Base-by-base conservation (phyloP, 2,888 invertebrate species). In the Trachelus tabidus region DNA sequence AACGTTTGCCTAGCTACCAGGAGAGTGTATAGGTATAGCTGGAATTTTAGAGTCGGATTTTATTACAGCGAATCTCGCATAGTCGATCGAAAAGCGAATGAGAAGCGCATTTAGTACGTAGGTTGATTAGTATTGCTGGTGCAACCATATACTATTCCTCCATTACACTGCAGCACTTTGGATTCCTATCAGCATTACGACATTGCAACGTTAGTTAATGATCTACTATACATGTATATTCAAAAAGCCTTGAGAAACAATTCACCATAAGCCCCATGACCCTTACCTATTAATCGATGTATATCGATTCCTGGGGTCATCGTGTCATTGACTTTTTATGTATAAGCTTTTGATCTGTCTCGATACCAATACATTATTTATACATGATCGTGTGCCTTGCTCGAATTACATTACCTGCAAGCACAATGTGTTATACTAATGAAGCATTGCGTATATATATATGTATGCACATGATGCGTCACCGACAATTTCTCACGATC, bases 321-420 rank as follows among this genome's bases (percentile, higher is more conserved):
- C 85, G 79, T 84, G 80, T 79, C 87, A 87, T 87, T 84, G 86
- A 83, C 82, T 80, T 87, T 85, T 85, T 84, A 85, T 83, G 84
- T 83, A 86, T 87, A 88, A 40, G 1, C 87, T 89, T 87, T 87
- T 85, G 85, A 84, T 83, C 80, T 81, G 83, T 78, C 77, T 77
- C 78, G 81, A 34, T 78, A 80, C 80, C 79, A 80, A 84, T 87
- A 85, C 85, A 87, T 88, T 88, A 88, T 88, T 88, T 87, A 88
- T 88, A 84, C 80, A 74, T 79, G 80, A 73, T 73, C 76, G 81
- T 81, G 77, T 81, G 31, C 71, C 30, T 71, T 35, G 56, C 74
- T 77, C 68, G 68, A 74, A 35, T 40, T 37, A 69, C 35, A 69
- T 74, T 31, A 68, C 9, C 71, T 31, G 71, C 2, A 71, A 71